Percentiles rank a stretch among this genome's conserved stretches.
These are phyloP conservation scores for Phataginus tricuspis DNA, from an alignment of 2,797 vertebrate species.

Conservation along the genomic window DNA sequence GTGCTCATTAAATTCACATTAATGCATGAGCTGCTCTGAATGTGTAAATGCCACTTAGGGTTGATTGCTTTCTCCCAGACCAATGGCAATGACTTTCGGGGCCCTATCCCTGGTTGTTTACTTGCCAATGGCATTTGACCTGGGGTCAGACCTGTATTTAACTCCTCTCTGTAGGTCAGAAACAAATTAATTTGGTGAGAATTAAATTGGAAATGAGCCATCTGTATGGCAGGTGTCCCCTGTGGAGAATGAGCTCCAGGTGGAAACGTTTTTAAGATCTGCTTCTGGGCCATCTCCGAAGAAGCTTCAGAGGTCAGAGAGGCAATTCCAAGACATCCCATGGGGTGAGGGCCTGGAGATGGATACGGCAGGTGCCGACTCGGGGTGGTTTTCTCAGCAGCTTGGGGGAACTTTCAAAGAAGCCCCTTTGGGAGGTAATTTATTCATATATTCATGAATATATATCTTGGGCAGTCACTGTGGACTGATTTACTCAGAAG, in stretches of 20 bases:
- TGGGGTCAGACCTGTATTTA: slow-evolving; percentile 89
- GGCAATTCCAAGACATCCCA: slow-evolving; percentile 85
- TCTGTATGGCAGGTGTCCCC: slow-evolving; percentile 87
- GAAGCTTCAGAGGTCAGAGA: slow-evolving; percentile 89
- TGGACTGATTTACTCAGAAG: slow-evolving; percentile 75
- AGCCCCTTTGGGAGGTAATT: slow-evolving; percentile 59
- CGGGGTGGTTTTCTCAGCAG: slow-evolving; percentile 60
- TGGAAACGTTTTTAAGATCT: slow-evolving; percentile 87
- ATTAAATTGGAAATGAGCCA: slow-evolving; percentile 87
- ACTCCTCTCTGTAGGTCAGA: slow-evolving; percentile 92
- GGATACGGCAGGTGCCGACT: slow-evolving; percentile 88
- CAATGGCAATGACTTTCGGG: slow-evolving; percentile 88
- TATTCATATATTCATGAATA: slow-evolving; percentile 71
- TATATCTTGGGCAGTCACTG: slow-evolving; percentile 63
- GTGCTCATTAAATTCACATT: slow-evolving; percentile 87
- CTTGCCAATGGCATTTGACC: slow-evolving; percentile 90
- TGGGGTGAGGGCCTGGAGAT: slow-evolving; percentile 75
- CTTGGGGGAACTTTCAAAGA: slow-evolving; percentile 44
- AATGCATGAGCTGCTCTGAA: slow-evolving; percentile 83
- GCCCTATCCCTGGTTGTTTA: slow-evolving; percentile 91
- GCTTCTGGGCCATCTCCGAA: slow-evolving; percentile 84
- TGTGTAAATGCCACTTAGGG: slow-evolving; percentile 78
- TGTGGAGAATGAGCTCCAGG: slow-evolving; percentile 77
- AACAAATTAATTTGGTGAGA: slow-evolving; percentile 90
- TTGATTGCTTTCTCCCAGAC: slow-evolving; percentile 66